Base-by-base conservation (phyloP, 2,113 vertebrate genomes). In the Catharus fuscescens region DNA sequence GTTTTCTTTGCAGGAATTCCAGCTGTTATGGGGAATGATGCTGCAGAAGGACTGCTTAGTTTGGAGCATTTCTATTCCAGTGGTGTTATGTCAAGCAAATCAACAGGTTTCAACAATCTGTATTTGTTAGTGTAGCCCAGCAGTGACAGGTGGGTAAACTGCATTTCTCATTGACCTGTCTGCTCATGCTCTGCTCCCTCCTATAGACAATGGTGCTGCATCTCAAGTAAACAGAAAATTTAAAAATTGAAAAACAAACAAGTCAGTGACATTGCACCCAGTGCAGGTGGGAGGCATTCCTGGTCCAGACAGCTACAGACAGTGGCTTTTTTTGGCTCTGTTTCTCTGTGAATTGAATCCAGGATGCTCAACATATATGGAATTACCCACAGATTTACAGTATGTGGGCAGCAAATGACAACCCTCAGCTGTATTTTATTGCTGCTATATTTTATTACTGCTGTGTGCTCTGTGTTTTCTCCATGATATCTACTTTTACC, bases 341-440 rank as follows among this genome's bases (percentile, higher is more conserved):
- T 80, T 83, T 81, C 57, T 53, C 45, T 91, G 64, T 74, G 78
- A 80, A 47, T 79, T 85, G 73, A 84, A 71, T 87, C 45, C 6
- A 44, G 66, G 28, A n/a, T 72, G 36, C 40, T 64, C 84, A 71
- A 74, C 60, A 81, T 1, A 18, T 67, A 80, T 21, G 48, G 53
- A 89, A 40, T 76, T 86, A 87, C 48, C 57, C 70, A 69, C 53
- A 72, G 81, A 60, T 92, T 93, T 87, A 78, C 65, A 65, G 36
- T 72, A 48, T 38, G 80, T 95, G 93, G 93, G 94, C 69, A 89
- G 88, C 34, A 87, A 84, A 93, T 45, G 77, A 86, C n/a, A 93
- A 57, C 70, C 65, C 78, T 48, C 83, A 89, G 72, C 77, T 94
- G 77, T 86, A 42, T 73, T 94, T 91, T 92, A 74, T 87, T 88